A percentile compares a stretch with the other conserved stretches of the same genome.
Conservation (phyloP, 2,888 invertebrate species). For the Lithophane socia region DNA sequence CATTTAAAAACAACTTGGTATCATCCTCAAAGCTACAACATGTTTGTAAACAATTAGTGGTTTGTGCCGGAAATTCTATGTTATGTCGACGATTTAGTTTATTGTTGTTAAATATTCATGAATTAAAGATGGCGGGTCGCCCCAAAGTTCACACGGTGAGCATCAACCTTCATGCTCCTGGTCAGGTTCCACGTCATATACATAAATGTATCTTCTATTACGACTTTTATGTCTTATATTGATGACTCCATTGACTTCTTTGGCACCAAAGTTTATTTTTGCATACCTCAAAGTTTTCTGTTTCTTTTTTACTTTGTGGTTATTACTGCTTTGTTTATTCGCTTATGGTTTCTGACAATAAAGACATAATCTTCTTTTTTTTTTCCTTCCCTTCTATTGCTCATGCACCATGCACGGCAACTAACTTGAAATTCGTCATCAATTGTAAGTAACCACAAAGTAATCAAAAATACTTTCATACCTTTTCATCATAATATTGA, state of each 20-base stretch:
- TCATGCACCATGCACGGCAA: neutral
- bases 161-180: constrained; percentile 57
- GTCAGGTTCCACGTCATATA: constrained; percentile 27
- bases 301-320: neutral
- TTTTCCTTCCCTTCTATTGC: neutral
- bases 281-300: neutral
- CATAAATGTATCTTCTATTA: constrained; percentile 7
- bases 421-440: neutral
- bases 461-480: neutral
- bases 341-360: neutral
- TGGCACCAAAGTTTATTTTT: neutral
- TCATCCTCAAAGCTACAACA: neutral
- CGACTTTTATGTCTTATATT: neutral
- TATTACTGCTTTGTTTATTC: constrained; percentile 18
- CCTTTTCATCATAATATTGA: neutral
- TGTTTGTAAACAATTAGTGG: constrained; percentile 32
- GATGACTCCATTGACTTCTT: neutral
- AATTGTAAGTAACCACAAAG: neutral
- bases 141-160: constrained; percentile 55
- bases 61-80: constrained; percentile 25
- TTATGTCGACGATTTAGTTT: constrained; percentile 30
- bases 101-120: constrained; percentile 51
- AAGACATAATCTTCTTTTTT: neutral
- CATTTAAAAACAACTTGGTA: constrained; percentile 8
- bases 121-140: constrained; percentile 42